These are phyloP conservation scores for Perithous albicinctus DNA, from an alignment of 2,888 invertebrate species.

Conservation along the genomic window DNA sequence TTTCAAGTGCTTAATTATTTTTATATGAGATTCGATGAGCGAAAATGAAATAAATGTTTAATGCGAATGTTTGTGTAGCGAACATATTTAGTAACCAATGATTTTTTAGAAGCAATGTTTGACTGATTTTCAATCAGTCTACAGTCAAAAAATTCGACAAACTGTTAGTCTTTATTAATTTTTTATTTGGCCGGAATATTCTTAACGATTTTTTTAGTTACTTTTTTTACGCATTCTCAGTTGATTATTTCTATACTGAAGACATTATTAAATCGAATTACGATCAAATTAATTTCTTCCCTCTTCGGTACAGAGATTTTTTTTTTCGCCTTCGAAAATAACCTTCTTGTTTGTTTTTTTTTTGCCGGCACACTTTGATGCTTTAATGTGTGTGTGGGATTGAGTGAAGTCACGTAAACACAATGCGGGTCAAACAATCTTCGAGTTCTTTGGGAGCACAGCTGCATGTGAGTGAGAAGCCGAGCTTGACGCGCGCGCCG, in stretches of 20 bases:
- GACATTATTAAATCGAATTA: neutral
- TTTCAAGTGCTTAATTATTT: neutral
- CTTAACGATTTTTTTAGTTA: too few relatives aligned
- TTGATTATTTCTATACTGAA: neutral
- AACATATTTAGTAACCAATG: neutral
- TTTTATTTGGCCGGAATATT: too few relatives aligned
- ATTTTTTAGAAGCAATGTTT: neutral
- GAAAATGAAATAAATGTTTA: too few relatives aligned
- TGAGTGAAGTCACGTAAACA: constrained; percentile 18
- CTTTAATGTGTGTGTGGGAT: constrained; percentile 12
- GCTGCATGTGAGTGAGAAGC: constrained; percentile 52
- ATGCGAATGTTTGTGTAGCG: neutral
- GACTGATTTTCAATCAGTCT: too few relatives aligned
- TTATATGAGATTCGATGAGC: neutral
- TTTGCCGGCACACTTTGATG: neutral
- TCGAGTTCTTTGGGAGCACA: constrained; percentile 28
- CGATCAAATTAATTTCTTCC: neutral
- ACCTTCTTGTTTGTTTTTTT: neutral
- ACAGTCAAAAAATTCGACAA: too few relatives aligned
- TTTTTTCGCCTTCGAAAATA: neutral
- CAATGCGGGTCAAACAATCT: constrained; percentile 48
- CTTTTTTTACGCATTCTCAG: too few relatives aligned
- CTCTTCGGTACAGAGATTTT: neutral
- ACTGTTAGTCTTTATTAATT: too few relatives aligned
- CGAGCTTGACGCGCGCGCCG: constrained; percentile 54